phyloP scores from a whole-genome alignment of 2,113 vertebrate species.

The Oryzias curvinotus region DNA sequence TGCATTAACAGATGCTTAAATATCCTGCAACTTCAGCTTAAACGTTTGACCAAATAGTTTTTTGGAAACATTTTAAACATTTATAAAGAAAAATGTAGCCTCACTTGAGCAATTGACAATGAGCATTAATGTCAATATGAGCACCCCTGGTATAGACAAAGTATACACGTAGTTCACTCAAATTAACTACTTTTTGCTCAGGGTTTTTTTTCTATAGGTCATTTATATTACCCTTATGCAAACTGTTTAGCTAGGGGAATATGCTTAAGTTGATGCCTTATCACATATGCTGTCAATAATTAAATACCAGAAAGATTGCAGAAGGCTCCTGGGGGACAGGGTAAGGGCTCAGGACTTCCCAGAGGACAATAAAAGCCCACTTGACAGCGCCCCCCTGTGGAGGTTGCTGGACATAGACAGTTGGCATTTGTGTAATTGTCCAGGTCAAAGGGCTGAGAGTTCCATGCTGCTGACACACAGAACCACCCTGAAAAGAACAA shows the following conservation, averaged over 20 bases:
- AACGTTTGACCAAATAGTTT: too few relatives aligned
- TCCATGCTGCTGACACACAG: slow-evolving; percentile 92
- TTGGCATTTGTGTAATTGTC: slow-evolving; percentile 93
- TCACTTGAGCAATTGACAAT: too few relatives aligned
- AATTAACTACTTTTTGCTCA: neutral
- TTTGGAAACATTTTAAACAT: too few relatives aligned
- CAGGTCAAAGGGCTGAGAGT: slow-evolving; percentile 88
- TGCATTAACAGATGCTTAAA: too few relatives aligned
- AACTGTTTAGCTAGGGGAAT: neutral
- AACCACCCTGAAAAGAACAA: slow-evolving; percentile 86
- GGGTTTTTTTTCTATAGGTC: neutral
- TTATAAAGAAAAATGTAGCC: too few relatives aligned
- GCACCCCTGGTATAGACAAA: too few relatives aligned
- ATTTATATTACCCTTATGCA: neutral
- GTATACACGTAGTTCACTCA: too few relatives aligned
- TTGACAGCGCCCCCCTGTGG: slow-evolving; percentile 87
- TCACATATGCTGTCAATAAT: neutral
- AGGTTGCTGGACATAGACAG: slow-evolving; percentile 91
- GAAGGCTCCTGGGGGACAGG: slow-evolving; percentile 83
- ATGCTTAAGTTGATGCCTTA: neutral
- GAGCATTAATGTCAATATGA: too few relatives aligned
- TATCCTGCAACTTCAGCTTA: too few relatives aligned
- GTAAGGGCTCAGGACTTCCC: slow-evolving; percentile 84
- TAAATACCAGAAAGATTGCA: slow-evolving; percentile 84
- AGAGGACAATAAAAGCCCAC: slow-evolving; percentile 85